phyloP scores from a whole-genome alignment of 2,797 vertebrate species.

The Girardinus metallicus region DNA sequence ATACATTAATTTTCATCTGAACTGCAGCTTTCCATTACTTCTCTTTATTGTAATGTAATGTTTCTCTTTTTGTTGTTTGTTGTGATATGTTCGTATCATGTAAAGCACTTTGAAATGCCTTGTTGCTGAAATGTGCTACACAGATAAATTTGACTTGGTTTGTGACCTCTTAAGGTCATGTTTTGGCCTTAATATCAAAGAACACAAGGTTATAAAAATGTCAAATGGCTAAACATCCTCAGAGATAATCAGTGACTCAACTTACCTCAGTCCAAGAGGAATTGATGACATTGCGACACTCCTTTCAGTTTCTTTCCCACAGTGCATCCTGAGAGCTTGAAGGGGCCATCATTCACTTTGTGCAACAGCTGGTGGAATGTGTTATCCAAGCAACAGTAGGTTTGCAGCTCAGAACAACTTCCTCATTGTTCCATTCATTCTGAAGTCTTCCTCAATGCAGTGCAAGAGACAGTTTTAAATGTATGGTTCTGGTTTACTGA shows the following conservation, averaged over 20 bases:
- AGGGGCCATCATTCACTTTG: conserved; percentile 32
- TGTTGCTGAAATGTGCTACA: neutral
- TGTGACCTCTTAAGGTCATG: neutral
- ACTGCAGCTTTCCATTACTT: no score
- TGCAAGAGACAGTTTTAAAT: conserved; percentile 5
- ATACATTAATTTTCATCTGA: no score
- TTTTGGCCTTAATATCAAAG: conserved; percentile 5
- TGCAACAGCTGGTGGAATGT: conserved; percentile 59
- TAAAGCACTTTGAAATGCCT: neutral
- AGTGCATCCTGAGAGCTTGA: conserved; percentile 37
- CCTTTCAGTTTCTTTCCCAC: conserved; percentile 27
- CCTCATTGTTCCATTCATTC: neutral
- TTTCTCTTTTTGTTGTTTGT: neutral
- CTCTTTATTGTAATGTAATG: no score
- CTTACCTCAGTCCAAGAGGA: conserved; percentile 38
- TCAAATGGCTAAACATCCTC: conserved; percentile 7
- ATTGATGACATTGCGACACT: conserved; percentile 24
- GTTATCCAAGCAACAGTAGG: conserved; percentile 18
- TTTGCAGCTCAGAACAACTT: neutral
- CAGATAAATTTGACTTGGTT: neutral
- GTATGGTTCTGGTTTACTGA: neutral
- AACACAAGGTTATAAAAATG: conserved; percentile 18
- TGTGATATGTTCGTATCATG: neutral
- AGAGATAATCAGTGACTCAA: conserved; percentile 10
- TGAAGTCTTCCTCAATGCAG: conserved; percentile 3